Percentiles rank a stretch among this genome's conserved stretches.
phyloP scores from a whole-genome alignment of 2,888 invertebrate genomes.

The Pomacea canaliculata region DNA sequence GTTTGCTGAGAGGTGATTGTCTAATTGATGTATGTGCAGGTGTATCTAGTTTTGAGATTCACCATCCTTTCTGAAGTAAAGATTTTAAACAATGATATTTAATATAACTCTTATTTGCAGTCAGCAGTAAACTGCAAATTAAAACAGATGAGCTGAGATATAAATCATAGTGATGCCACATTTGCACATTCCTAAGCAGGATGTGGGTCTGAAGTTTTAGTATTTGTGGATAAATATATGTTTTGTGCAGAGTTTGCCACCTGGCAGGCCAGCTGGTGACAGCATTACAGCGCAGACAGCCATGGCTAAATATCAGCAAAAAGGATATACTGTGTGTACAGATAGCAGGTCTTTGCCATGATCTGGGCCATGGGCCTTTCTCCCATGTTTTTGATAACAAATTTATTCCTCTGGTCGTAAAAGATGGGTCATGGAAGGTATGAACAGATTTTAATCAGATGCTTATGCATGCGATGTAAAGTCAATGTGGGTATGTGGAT shows the following conservation, averaged over 20 bases:
- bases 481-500: neutral
- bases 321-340: constrained; percentile 74
- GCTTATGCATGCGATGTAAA: neutral
- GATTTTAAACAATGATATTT: too few species aligned
- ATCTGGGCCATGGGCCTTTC: constrained; percentile 79
- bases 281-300: constrained; percentile 61
- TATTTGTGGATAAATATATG: too few species aligned
- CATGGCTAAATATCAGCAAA: constrained; percentile 69
- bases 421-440: constrained; percentile 6
- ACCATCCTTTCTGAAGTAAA: too few species aligned
- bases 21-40: too few species aligned
- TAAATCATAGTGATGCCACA: too few species aligned
- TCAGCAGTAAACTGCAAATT: too few species aligned
- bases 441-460: neutral
- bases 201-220: too few species aligned
- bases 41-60: too few species aligned
- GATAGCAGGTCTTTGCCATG: constrained; percentile 79
- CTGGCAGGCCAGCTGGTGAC: constrained; percentile 59
- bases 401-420: constrained; percentile 57
- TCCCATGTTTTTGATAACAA: constrained; percentile 77
- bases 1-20: too few species aligned
- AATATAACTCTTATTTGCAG: too few species aligned
- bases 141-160: too few species aligned
- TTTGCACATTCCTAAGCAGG: too few species aligned
- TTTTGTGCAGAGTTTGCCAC: constrained; percentile 64